Base-by-base conservation (phyloP, 2,113 vertebrate species). In the Antechinus flavipes region DNA sequence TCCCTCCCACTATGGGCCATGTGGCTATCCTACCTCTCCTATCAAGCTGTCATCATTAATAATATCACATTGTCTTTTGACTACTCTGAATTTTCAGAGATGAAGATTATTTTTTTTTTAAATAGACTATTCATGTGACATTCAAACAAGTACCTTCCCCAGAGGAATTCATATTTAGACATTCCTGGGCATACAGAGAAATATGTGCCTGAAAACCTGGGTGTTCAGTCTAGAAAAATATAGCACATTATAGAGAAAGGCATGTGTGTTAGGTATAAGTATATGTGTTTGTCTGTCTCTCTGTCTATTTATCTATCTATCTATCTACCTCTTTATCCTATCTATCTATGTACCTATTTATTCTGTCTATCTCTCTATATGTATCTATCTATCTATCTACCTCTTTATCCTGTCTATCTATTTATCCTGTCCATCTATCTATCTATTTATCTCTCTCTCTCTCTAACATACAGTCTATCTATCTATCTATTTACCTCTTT, bases 1-100 rank as follows among this genome's bases (percentile, higher is more conserved):
- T 94, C 1, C 0, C 46, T 94, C 47, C 24, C 93, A 23, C 7
- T 52, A 35, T 0, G 0, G 46, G 24, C 0, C 14, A 56, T 0
- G 1, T 14, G 11, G 24, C 9, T 10, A 0, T 42, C 94, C 55
- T 89, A 42, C 25, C 61, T 93, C 23, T 11, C 0, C 25, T 27
- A 35, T 49, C 35, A 19, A 92, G n/a, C 68, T 84, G 68, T 42
- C 68, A 84, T 42, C 42, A n/a, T 42, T 84, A 84, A 84, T 84
- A 55, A 93, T 24, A 35, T 7, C 23, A 58, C 42, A 30, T 24
- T 91, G 2, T 30, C 68, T 84, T 68, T 14, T 24, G 35, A 92
- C 7, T 50, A 76, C 10, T 90, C 8, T 30, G n/a, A 92, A 22
- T 46, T 54, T 84, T n/a, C 0, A 91, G n/a, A 35, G 14, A 49